These are phyloP conservation scores for Eumerus sabulonum DNA, from an alignment of 2,888 invertebrate species.

Conservation along the genomic window DNA sequence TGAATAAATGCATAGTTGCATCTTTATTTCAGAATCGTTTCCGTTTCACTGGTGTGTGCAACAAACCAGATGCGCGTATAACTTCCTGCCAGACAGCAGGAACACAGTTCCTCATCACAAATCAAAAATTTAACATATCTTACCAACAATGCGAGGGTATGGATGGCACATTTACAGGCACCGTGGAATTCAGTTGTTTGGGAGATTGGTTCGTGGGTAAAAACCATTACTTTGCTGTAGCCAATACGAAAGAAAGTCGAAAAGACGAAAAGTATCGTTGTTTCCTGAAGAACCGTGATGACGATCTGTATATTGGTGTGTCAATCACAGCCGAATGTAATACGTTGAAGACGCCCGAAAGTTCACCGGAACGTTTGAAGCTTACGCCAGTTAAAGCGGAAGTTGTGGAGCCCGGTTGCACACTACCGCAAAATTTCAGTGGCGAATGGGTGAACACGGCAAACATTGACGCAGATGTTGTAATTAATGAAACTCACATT, in stretches of 20 bases:
- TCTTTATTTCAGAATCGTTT: constrained; percentile 84
- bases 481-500: constrained; percentile 97
- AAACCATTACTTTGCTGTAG: constrained; percentile 98
- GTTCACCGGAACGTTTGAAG: constrained; percentile 93
- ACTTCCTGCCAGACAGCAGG: constrained; percentile 97
- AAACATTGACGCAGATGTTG: constrained; percentile 95
- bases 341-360: constrained; percentile 94
- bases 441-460: constrained; percentile 99
- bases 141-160: constrained; percentile 94
- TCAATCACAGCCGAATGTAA: constrained; percentile 97
- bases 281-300: constrained; percentile 95
- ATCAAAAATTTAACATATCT: constrained; percentile 97
- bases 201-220: constrained; percentile 98
- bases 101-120: constrained; percentile 96
- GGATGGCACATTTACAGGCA: constrained; percentile 94
- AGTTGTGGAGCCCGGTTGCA: constrained; percentile 93
- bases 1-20: too few relatives aligned
- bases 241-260: constrained; percentile 96
- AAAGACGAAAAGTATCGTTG: constrained; percentile 97
- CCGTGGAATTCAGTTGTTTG: constrained; percentile 94
- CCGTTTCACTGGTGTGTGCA: constrained; percentile 95
- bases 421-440: constrained; percentile 94
- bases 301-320: constrained; percentile 93
- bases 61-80: constrained; percentile 92
- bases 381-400: constrained; percentile 94